Evolutionary conservation across 2,888 invertebrate species (phyloP), one percentile per base, ranked within the genome.

Genomic region (Bombylius discolor): DNA sequence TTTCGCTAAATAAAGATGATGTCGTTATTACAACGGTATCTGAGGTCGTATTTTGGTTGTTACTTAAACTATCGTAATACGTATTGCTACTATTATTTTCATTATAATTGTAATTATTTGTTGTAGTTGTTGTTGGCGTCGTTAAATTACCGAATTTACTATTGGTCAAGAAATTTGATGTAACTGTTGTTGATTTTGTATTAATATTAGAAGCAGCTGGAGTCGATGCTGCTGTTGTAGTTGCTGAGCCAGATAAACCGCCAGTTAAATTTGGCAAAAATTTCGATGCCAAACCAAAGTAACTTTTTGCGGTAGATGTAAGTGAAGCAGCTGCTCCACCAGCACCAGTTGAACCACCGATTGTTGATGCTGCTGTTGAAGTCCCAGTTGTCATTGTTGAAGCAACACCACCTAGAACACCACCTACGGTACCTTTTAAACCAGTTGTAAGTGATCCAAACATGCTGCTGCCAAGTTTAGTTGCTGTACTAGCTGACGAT

Each of bases 211-310:
- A 49, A 49, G 55, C 14, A 49, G 52, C 36, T 42, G 56, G 42
- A 51, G 57, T 58, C 33, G 59, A 48, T 59, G 53, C 12, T 52
- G 58, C 36, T 39, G 58, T 49, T 58, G 42, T 49, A 13, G 53
- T 45, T 33, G 50, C 23, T 13, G 39, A 42, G 32, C 47, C n/a
- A 33, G 36, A 12, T 31, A 32, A n/a, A 11, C 51, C 34, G 4
- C 59, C 59, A 39, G 56, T 53, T 11, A 59, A 45, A 54, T 56
- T 59, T 36, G 59, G 59, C 33, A 59, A 39, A 48, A 58, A 59
- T 52, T 59, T 59, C 33, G 60, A 58, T 23, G 58, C 56, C 11
- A 60, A 49, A 13, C 60, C 60, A 12, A 60, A 52, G 47, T 60
- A 58, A 51, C 55, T 60, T 55, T 56, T 57, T 2, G 58, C 60